Percentiles rank a stretch among this genome's conserved stretches.
These are phyloP conservation scores for Bathynomus jamesi DNA, from an alignment of 1,140 invertebrate genomes.

Conservation along the genomic window DNA sequence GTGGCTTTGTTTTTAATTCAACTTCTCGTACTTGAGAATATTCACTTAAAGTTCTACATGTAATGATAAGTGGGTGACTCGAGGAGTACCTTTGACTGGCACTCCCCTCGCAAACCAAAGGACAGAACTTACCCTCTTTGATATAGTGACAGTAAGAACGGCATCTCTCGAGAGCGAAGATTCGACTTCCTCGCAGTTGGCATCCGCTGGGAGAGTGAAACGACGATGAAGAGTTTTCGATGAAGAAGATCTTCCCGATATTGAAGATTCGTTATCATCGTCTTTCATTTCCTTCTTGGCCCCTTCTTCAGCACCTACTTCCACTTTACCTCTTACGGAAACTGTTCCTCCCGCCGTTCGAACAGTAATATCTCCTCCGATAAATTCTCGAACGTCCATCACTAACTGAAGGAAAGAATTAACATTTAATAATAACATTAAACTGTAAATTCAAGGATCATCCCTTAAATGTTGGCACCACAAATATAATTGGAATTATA, in stretches of 20 bases:
- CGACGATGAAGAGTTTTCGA: slow-evolving; percentile 24
- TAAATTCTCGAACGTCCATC: slow-evolving; percentile 35
- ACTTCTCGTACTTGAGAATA: too few relatives aligned
- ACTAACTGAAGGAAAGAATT: slow-evolving; percentile 22
- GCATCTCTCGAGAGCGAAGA: slow-evolving; percentile 26
- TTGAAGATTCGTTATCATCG: neutral
- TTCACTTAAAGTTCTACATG: too few relatives aligned
- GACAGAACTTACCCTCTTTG: slow-evolving; percentile 26
- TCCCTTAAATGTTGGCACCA: too few relatives aligned
- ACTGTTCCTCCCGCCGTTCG: slow-evolving; percentile 32
- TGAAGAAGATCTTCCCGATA: neutral
- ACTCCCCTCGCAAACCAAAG: neutral
- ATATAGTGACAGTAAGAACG: slow-evolving; percentile 33
- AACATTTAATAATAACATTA: neutral
- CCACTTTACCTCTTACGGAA: slow-evolving; percentile 29
- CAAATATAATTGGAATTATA: too few relatives aligned
- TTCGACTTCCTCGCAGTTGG: slow-evolving; percentile 27
- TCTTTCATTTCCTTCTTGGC: neutral
- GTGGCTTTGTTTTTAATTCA: too few relatives aligned
- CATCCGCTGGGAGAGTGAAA: slow-evolving; percentile 31
- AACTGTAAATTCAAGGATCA: too few relatives aligned
- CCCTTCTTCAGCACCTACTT: slow-evolving; percentile 5
- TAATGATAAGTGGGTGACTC: too few relatives aligned
- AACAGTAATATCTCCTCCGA: slow-evolving; percentile 33
- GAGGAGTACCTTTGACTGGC: too few relatives aligned